phyloP scores from a whole-genome alignment of 2,797 vertebrate species.

The Moxostoma hubbsi region DNA sequence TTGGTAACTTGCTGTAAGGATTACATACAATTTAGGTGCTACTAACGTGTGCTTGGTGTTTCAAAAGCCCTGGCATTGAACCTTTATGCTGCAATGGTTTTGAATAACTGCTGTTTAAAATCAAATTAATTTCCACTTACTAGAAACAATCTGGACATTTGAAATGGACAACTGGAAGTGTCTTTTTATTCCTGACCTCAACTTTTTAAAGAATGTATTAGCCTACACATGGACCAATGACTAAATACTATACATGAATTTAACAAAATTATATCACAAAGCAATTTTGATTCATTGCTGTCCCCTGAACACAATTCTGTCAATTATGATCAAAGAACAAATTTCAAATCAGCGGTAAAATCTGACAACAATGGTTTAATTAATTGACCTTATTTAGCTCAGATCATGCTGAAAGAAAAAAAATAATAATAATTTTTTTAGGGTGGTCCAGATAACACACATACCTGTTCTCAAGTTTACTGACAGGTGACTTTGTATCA shows the following conservation, averaged over 20 bases:
- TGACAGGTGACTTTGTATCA: too few species aligned
- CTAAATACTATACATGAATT: not conserved
- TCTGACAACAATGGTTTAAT: not conserved
- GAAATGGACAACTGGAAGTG: not conserved
- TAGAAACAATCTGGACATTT: not conserved
- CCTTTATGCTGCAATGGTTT: not conserved
- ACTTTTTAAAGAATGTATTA: not conserved
- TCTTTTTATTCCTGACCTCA: not conserved
- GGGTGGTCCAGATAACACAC: too few species aligned
- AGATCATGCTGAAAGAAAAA: too few species aligned
- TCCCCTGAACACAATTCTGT: slow-evolving; percentile 8
- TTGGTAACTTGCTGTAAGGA: not conserved
- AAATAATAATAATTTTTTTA: too few species aligned
- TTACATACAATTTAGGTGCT: not conserved
- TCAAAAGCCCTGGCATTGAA: too few species aligned
- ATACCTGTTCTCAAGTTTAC: too few species aligned
- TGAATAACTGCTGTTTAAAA: not conserved
- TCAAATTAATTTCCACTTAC: not conserved
- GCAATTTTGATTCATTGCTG: not conserved
- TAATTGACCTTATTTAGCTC: too few species aligned
- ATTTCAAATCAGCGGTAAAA: too few species aligned
- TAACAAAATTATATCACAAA: not conserved
- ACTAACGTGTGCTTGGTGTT: not conserved
- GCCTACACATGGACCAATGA: not conserved
- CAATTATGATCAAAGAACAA: not conserved